Evolutionary conservation across 2,888 invertebrate genomes (phyloP), one percentile per base, ranked within the genome.

Genomic region (Gastrophysa polygoni): DNA sequence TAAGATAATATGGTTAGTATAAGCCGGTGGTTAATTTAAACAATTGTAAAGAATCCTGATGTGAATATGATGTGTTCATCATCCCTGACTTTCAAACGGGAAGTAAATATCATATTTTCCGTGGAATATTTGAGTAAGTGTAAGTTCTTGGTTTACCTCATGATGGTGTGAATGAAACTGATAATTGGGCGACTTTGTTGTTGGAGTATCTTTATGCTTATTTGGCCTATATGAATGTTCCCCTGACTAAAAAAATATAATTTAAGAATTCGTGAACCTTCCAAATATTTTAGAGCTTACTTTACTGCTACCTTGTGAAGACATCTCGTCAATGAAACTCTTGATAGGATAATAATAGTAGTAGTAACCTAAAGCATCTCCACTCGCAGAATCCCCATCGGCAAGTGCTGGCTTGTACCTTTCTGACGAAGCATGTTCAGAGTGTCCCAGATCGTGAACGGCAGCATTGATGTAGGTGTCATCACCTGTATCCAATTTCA

Each of bases 321-420:
- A 64, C 59, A 79, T 64, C 63, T 81, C 82, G 65, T 82, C 81
- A 64, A 82, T 73, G 64, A 85, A 83, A 59, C 81, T 83, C 68
- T 84, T 83, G 52, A 85, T 72, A 0, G 85, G 85, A 68, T 84
- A 85, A 73, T 84, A 85, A 71, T 85, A 85, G 70, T 85, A 86
- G 69, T 83, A 83, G 73, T 83, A 84, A 65, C 83, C 82, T 21
- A 69, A 50, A 29, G 68, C 67, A 48, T 77, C 75, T 18, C 52
- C 62, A 43, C 49, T 60, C 57, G 64, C 59, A 2, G 57, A 16
- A 24, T 49, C 57, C 24, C 65, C 60, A 16, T 49, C 57, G 21
- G 52, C 7, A 2, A 43, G 50, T 11, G 24, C 20, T 44, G 51
- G 49, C 8, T 57, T 28, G 24, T 50, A 47, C 10, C n/a, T 28